Base-by-base conservation (phyloP, 2,888 invertebrate species). In the Saturnia pavonia region DNA sequence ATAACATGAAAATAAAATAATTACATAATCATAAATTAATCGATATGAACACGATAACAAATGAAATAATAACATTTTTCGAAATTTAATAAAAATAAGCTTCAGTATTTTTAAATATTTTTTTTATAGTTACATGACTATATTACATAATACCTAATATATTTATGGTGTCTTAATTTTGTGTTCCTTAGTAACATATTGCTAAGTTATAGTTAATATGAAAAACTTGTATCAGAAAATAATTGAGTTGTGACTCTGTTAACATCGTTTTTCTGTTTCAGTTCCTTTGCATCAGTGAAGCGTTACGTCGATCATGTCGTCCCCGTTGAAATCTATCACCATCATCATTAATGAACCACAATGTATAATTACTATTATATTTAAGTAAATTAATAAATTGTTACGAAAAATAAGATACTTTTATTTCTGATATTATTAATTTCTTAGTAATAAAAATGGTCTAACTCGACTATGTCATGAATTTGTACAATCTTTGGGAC, bases 271-370 rank as follows among this genome's bases (percentile, higher is more conserved):
- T 57, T 14, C 57, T 57, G 25, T 57, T 57, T 40, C 65, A 65
- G 65, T 65, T 65, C 65, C 19, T 42, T 67, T 42, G 65, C 65
- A n/a, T 65, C 65, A 65, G 65, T 65, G 65, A 65, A 65, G 65
- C 65, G 65, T n/a, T 65, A 65, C 65, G 40, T 65, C 2, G 65
- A 65, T 65, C 42, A 25, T 14, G 42, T 57, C 27, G 48, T 25
- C 19, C 67, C 48, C 19, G 22, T 67, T 7, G 16, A 45, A 40
- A 42, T 27, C n/a, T 19, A 16, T 27, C 63, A 43, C 22, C 60
- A 22, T 60, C 65, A 65, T 65, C 40, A 65, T n/a, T 65, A 19
- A 65, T 0, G 2, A 19, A 40, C n/a, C 9, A 19, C 0, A 40
- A 40, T 65, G 19, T 19, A 40, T 40, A n/a, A 27, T 40, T 65